These are phyloP conservation scores for Ephialtes manifestator DNA, from an alignment of 2,888 invertebrate species.

Conservation along the genomic window DNA sequence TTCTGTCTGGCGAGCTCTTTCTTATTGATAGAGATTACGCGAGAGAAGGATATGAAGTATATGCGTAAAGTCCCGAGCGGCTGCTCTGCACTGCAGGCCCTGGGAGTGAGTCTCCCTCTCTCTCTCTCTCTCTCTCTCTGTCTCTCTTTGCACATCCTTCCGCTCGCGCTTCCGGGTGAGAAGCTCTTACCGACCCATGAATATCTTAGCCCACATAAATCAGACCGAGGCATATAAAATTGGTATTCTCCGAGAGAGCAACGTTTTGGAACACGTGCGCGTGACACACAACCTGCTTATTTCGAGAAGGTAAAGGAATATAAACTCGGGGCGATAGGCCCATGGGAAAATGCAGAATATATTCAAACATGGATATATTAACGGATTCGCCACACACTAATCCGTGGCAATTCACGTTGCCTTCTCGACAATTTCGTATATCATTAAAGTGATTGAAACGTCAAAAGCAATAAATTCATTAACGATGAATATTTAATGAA, in stretches of 20 bases:
- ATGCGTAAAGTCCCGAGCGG: constrained; percentile 11
- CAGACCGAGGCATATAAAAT: constrained; percentile 70
- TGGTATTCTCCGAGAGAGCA: constrained; percentile 65
- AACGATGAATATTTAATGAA: background rate
- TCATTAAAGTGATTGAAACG: background rate
- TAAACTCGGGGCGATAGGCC: constrained; percentile 22
- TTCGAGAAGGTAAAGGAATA: constrained; percentile 58
- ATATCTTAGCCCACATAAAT: constrained; percentile 73
- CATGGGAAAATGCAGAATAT: constrained; percentile 34
- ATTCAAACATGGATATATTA: no score
- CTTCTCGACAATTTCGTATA: background rate
- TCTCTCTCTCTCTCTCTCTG: no score
- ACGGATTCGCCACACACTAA: constrained; percentile 10
- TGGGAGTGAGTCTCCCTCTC: no score
- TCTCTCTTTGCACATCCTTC: constrained; percentile 62
- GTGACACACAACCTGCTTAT: constrained; percentile 67
- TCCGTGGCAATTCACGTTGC: background rate
- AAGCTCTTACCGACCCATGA: constrained; percentile 72
- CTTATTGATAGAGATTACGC: constrained; percentile 52
- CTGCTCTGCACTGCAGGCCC: background rate
- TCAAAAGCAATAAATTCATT: background rate
- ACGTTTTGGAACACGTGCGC: constrained; percentile 56
- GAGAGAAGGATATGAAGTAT: constrained; percentile 23
- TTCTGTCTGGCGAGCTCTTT: constrained; percentile 20
- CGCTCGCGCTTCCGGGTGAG: constrained; percentile 66